A percentile compares a stretch with the other conserved stretches of the same genome.
phyloP scores from a whole-genome alignment of 1,140 invertebrate genomes.

The Macrobrachium rosenbergii region DNA sequence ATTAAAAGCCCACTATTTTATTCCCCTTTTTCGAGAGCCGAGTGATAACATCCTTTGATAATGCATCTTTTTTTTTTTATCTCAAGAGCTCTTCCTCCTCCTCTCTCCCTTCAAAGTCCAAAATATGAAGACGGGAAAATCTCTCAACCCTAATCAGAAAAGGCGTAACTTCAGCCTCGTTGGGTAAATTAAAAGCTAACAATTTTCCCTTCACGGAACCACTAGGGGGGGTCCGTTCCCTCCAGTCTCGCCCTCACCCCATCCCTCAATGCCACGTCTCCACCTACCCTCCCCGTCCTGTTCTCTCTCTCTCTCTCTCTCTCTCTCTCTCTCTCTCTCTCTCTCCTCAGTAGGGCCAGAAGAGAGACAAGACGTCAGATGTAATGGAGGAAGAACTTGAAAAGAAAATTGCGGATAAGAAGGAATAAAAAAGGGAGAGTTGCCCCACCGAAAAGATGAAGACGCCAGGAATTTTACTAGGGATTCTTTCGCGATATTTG shows the following conservation, averaged over 20 bases:
- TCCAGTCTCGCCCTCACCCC: background rate
- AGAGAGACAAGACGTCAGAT: background rate
- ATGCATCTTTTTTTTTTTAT: no score
- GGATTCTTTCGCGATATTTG: no score
- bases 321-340: slow-evolving; percentile 1
- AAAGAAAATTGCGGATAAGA: background rate
- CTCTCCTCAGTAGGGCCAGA: background rate
- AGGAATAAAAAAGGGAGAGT: background rate
- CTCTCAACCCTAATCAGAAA: slow-evolving; percentile 16
- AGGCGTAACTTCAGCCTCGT: slow-evolving; percentile 17
- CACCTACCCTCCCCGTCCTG: background rate
- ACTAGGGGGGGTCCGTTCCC: no score
- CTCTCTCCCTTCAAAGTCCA: background rate
- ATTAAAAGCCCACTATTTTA: no score
- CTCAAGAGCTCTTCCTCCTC: background rate
- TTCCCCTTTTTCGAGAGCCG: no score
- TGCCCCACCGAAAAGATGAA: no score
- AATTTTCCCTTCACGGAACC: slow-evolving; percentile 9
- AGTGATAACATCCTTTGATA: no score
- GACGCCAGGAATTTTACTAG: no score
- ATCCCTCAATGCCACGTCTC: background rate
- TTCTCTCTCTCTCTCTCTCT: background rate
- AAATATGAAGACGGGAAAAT: background rate
- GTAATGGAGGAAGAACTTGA: background rate
- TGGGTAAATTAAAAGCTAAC: slow-evolving; percentile 42